Base-by-base conservation (phyloP, 2,888 invertebrate species). In the Marronus borbonicus region DNA sequence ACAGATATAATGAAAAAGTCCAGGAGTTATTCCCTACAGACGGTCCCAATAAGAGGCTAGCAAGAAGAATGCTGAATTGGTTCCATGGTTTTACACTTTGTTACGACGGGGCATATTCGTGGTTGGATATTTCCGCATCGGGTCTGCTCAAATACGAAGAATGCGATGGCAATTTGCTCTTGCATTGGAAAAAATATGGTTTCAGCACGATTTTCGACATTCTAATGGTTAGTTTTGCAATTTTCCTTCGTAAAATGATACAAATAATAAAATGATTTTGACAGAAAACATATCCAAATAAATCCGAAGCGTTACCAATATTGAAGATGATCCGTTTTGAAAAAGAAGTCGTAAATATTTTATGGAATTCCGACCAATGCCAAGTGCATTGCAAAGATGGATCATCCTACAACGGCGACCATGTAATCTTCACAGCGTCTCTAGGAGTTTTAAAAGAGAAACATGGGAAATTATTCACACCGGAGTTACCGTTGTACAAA, bases 141-240 rank as follows among this genome's bases (percentile, higher is more conserved):
- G 93, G 93, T 0, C 88, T 93, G 55, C 86, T 90, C 1, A 92
- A 93, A 80, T 93, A 93, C 84, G 90, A 92, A 91, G 88, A 89
- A 0, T 94, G 94, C 85, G 92, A 93, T 8, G 96, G 96, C 0
- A 92, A 95, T 84, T 88, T 89, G 17, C 86, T 93, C 82, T 88
- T 94, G 3, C 92, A 94, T 84, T 97, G 95, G 96, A 94, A 93
- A 82, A 91, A 92, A 75, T 91, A 90, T 80, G 95, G 95, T 1
- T 96, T 92, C 85, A 90, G 89, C 80, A 93, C 90, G 1, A 88
- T 96, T 78, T 88, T 96, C 68, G 91, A 93, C 82, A 84, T 95
- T 65, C 88, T 96, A 80, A 90, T 92, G 92, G 94, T 94, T 58
- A 36, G 60, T 77, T 58, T 68, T 68, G 4, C 14, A 14, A 12